phyloP scores from a whole-genome alignment of 2,797 vertebrate genomes.

The Poecilia wingei region DNA sequence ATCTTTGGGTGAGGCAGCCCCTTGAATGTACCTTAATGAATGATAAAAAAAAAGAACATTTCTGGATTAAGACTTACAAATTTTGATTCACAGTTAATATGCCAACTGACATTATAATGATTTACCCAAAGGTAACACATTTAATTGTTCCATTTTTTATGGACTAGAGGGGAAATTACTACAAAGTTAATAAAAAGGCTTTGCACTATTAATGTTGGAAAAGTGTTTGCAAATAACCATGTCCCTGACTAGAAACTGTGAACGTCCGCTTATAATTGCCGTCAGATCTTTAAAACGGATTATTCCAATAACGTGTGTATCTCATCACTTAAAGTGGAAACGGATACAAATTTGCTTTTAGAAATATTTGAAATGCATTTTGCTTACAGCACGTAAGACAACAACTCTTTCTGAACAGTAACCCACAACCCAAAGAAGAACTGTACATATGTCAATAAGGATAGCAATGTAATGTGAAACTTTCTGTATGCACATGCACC shows the following conservation, averaged over 20 bases:
- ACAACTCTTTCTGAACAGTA: background rate
- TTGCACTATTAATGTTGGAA: background rate
- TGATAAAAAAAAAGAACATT: conserved; percentile 18
- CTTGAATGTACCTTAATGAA: conserved; percentile 93
- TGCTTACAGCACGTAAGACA: background rate
- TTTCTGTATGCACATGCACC: background rate
- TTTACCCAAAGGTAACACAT: background rate
- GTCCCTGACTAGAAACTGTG: conserved; percentile 1
- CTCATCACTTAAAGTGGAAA: background rate
- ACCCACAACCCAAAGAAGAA: background rate
- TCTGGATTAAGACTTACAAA: conserved; percentile 14
- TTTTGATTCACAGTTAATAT: background rate
- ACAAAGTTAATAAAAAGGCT: background rate
- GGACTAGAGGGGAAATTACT: background rate
- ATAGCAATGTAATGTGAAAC: background rate
- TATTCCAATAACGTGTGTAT: background rate
- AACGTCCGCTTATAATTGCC: background rate
- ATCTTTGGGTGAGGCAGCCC: conserved; percentile 98
- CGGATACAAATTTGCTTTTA: background rate
- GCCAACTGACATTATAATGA: background rate
- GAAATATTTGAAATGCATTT: background rate
- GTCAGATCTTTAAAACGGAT: background rate
- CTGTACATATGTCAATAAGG: background rate
- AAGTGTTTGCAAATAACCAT: background rate
- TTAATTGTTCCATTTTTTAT: background rate